Evolutionary conservation across 2,113 vertebrate genomes (phyloP).

Genomic region (Chaenogobius annularis): DNA sequence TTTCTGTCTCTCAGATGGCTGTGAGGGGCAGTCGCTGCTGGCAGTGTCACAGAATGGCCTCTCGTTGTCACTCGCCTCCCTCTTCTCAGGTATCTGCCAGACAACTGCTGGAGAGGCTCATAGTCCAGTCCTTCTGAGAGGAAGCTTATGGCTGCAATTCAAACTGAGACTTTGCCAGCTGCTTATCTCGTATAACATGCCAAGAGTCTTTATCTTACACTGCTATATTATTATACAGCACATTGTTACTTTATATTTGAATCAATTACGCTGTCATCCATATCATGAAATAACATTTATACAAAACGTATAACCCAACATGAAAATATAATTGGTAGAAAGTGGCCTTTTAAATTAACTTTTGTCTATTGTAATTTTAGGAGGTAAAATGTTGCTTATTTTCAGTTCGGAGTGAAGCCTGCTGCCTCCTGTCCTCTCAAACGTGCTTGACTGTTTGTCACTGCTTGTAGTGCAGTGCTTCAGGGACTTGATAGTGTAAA

Average conservation of each 20-base stretch:
- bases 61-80: constrained; percentile 89
- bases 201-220: not conserved
- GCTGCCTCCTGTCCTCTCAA: constrained; percentile 16
- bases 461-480: constrained; percentile 43
- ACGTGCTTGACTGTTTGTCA: constrained; percentile 37
- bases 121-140: constrained; percentile 20
- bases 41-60: constrained; percentile 88
- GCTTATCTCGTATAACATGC: not conserved
- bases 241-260: not conserved
- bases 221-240: not conserved
- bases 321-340: not conserved
- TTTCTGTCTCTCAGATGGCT: constrained; percentile 90
- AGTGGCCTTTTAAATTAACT: not conserved
- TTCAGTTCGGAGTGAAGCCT: constrained; percentile 45
- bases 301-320: not conserved
- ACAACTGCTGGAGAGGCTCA: constrained; percentile 22
- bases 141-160: constrained; percentile 41
- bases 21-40: constrained; percentile 90
- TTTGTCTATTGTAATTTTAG: not conserved
- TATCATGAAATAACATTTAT: not conserved
- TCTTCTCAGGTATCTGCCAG: constrained; percentile 90
- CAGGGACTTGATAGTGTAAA: constrained; percentile 22
- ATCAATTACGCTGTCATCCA: not conserved
- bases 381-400: not conserved
- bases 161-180: constrained; percentile 42